Percentiles rank a stretch among this genome's conserved stretches.
Evolutionary conservation across 2,113 vertebrate species (phyloP).

Genomic region (Gymnorhina tibicen): DNA sequence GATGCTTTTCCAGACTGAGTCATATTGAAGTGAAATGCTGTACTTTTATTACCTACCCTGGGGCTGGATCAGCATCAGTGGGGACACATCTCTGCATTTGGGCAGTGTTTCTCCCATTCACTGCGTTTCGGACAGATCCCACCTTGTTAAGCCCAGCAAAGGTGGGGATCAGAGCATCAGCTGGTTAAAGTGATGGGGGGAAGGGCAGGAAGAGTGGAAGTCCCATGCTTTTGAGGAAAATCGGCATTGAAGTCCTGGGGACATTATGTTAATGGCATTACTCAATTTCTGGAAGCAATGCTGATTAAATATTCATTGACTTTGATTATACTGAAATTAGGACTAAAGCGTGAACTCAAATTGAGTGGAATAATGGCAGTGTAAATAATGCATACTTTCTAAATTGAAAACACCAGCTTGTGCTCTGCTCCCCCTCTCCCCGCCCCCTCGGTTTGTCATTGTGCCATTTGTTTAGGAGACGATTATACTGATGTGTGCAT

Average conservation of each 20-base stretch:
- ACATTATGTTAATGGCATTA: conserved; percentile 91
- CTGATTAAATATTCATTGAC: conserved; percentile 93
- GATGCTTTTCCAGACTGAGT: neutral
- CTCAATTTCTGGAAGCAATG: conserved; percentile 85
- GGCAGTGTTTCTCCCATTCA: neutral
- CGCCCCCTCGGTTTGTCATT: conserved; percentile 65
- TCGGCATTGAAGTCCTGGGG: conserved; percentile 75
- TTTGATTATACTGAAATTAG: conserved; percentile 92
- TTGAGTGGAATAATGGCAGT: conserved; percentile 86
- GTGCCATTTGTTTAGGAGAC: conserved; percentile 82
- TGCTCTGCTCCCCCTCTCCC: conserved; percentile 61
- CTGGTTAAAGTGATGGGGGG: conserved; percentile 15
- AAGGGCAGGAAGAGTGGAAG: conserved; percentile 53
- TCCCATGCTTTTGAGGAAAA: conserved; percentile 76
- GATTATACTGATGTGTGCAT: conserved; percentile 68
- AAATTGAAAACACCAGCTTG: conserved; percentile 87
- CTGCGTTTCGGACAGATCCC: neutral
- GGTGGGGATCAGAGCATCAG: neutral
- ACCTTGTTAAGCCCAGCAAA: neutral
- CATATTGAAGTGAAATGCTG: neutral
- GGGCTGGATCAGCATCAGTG: neutral
- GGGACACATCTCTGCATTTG: neutral
- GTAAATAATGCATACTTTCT: conserved; percentile 91
- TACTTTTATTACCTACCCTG: neutral
- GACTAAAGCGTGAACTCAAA: conserved; percentile 85